phyloP scores from a whole-genome alignment of 1,140 invertebrate genomes.

The Adoxophyes honmai region DNA sequence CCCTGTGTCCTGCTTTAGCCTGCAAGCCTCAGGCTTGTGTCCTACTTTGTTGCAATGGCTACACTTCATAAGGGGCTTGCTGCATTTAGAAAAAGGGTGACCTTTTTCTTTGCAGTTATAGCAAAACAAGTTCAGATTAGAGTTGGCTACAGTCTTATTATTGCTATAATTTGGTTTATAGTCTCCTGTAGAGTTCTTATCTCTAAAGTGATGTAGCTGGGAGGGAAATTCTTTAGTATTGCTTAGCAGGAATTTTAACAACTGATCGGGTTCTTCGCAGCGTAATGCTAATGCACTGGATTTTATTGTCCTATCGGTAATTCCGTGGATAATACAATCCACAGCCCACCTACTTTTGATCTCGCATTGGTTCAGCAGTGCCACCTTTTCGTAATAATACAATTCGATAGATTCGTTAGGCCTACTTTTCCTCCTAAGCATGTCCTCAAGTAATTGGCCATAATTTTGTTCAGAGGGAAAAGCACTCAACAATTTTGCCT shows the following conservation, averaged over 20 bases:
- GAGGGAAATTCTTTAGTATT: neutral
- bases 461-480: slow-evolving; percentile 14
- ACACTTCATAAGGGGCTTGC: neutral
- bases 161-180: neutral
- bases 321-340: slow-evolving; percentile 22
- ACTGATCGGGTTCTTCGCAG: slow-evolving; percentile 15
- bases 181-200: neutral
- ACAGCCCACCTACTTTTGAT: slow-evolving; percentile 18
- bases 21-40: neutral
- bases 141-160: neutral
- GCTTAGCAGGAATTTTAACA: slow-evolving; percentile 19
- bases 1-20: neutral
- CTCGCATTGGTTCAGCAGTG: slow-evolving; percentile 17
- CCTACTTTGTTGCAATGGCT: neutral
- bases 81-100: neutral
- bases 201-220: neutral
- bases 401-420: slow-evolving; percentile 6
- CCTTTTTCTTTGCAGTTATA: slow-evolving; percentile 13
- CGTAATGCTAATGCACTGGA: slow-evolving; percentile 18
- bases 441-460: neutral
- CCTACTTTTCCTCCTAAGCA: slow-evolving; percentile 8
- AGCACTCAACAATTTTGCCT: neutral
- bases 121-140: neutral
- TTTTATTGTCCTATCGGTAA: slow-evolving; percentile 19
- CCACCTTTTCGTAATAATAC: slow-evolving; percentile 15